phyloP scores from a whole-genome alignment of 2,888 invertebrate species.

The Heliconius ethilla region DNA sequence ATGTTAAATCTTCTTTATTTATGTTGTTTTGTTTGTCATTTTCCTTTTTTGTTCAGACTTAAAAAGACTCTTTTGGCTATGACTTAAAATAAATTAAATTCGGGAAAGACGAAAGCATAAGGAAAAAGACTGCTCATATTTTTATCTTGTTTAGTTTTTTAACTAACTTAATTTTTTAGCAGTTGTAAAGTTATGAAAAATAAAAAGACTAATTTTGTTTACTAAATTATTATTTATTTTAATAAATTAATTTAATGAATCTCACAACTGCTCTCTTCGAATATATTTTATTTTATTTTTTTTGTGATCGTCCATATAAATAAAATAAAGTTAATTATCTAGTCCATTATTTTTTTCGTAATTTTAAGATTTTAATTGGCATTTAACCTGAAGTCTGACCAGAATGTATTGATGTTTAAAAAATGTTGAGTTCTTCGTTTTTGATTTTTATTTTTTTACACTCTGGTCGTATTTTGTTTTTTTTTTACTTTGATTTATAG shows the following conservation, averaged over 20 bases:
- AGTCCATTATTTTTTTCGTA: conserved; percentile 50
- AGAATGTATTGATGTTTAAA: conserved; percentile 14
- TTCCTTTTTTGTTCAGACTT: conserved; percentile 48
- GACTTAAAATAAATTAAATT: not conserved
- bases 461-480: conserved; percentile 30
- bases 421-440: conserved; percentile 31
- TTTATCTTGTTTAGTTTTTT: conserved; percentile 49
- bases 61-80: conserved; percentile 29
- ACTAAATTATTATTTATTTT: not conserved
- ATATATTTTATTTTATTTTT: conserved; percentile 14
- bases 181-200: conserved; percentile 22
- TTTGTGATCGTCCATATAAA: conserved; percentile 43
- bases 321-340: conserved; percentile 51
- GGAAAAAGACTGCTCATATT: conserved; percentile 70
- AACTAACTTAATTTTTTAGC: conserved; percentile 8
- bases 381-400: conserved; percentile 43
- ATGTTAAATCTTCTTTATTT: conserved; percentile 13
- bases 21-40: conserved; percentile 49
- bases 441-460: conserved; percentile 16
- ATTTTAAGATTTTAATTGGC: conserved; percentile 41
- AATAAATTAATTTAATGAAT: not conserved
- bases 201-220: not conserved
- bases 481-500: conserved; percentile 4
- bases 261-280: conserved; percentile 20
- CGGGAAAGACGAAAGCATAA: conserved; percentile 60